Percentiles rank a stretch among this genome's conserved stretches.
Conservation (phyloP, 2,797 vertebrate genomes). For the Phaenicophaeus curvirostris region DNA sequence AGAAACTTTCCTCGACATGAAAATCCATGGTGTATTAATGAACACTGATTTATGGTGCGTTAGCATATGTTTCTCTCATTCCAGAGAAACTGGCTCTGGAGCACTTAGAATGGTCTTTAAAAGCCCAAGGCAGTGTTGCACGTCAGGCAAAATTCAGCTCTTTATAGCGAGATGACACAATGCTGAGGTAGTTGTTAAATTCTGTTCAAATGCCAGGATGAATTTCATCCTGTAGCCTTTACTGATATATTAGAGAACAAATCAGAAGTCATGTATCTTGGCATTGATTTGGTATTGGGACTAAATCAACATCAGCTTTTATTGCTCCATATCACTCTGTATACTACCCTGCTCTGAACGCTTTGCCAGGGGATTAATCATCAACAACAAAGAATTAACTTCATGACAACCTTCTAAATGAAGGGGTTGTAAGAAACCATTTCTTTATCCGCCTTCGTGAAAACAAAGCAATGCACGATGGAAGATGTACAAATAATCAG, state of each 20-base stretch:
- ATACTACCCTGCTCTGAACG: not conserved
- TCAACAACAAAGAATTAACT: conserved; percentile 3
- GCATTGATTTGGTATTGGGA: conserved; percentile 9
- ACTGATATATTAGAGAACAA: not conserved
- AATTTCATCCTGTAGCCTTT: not conserved
- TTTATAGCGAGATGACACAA: not conserved
- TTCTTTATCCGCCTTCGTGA: not conserved
- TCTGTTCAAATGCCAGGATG: not conserved
- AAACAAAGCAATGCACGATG: not conserved
- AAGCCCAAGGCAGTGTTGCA: not conserved
- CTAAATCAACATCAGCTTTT: conserved; percentile 12
- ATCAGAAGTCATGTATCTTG: not conserved
- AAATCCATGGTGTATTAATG: not conserved
- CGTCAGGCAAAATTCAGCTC: not conserved
- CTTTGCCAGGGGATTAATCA: conserved; percentile 31
- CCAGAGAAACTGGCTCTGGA: not conserved
- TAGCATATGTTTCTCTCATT: not conserved
- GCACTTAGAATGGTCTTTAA: not conserved
- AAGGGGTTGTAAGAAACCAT: not conserved
- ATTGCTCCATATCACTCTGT: not conserved
- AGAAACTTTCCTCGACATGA: not conserved
- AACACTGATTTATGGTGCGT: conserved; percentile 6
- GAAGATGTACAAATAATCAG: not conserved
- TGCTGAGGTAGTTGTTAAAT: conserved; percentile 26
- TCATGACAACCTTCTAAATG: not conserved